Percentiles rank a stretch among this genome's conserved stretches.
phyloP scores from a whole-genome alignment of 2,113 vertebrate species.

The Mastomys natalensis region DNA sequence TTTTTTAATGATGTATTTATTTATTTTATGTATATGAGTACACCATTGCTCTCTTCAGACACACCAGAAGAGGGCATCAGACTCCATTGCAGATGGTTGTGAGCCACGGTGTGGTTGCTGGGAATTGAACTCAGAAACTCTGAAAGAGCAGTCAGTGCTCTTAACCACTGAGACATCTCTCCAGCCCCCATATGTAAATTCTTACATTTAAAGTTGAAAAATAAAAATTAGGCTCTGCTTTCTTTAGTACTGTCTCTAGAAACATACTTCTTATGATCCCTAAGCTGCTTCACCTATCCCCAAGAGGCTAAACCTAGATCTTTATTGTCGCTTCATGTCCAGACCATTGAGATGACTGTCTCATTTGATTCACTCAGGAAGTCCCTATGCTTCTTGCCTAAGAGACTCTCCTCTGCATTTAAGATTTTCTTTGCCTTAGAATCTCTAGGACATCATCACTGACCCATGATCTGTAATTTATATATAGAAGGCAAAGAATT shows the following conservation, averaged over 20 bases:
- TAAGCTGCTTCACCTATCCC: constrained; percentile 11
- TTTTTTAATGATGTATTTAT: too few relatives aligned
- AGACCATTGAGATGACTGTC: constrained; percentile 34
- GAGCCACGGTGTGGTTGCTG: too few relatives aligned
- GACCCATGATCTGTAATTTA: background rate
- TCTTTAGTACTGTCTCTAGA: constrained; percentile 64
- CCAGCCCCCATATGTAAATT: constrained; percentile 50
- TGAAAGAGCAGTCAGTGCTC: too few relatives aligned
- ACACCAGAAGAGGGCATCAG: too few relatives aligned
- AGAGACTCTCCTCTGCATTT: constrained; percentile 34
- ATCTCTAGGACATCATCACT: background rate
- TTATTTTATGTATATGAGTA: too few relatives aligned
- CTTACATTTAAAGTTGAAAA: constrained; percentile 60
- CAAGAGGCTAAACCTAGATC: background rate
- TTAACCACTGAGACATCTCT: too few relatives aligned
- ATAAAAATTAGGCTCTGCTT: constrained; percentile 47
- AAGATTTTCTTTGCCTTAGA: background rate
- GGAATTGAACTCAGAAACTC: too few relatives aligned
- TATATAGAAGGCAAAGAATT: background rate
- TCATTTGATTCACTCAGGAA: background rate
- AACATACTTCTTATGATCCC: constrained; percentile 32
- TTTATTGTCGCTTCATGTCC: constrained; percentile 49
- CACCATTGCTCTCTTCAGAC: too few relatives aligned
- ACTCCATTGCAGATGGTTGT: too few relatives aligned
- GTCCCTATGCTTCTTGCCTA: constrained; percentile 9